A percentile compares a stretch with the other conserved stretches of the same genome.
phyloP scores from a whole-genome alignment of 1,140 invertebrate genomes.

The Homalodisca vitripennis region DNA sequence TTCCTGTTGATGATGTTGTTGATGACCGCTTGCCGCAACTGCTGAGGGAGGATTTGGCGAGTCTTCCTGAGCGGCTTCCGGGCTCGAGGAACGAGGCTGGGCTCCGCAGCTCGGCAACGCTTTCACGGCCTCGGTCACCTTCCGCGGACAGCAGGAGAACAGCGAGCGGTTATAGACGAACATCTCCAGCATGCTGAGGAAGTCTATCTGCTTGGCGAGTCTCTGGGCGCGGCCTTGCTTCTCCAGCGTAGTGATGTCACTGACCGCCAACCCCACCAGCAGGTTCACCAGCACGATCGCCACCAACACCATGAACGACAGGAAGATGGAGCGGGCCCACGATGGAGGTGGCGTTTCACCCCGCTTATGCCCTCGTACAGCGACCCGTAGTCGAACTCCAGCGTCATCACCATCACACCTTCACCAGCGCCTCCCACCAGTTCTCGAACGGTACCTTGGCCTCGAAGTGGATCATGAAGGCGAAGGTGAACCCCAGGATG shows the following conservation, averaged over 20 bases:
- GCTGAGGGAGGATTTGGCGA: slow-evolving; percentile 3
- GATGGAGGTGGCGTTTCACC: slow-evolving; percentile 33
- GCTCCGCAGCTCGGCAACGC: slow-evolving; percentile 17
- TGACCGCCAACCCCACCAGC: slow-evolving; percentile 51
- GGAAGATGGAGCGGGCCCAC: slow-evolving; percentile 43
- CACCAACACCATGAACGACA: slow-evolving; percentile 47
- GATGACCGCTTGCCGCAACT: slow-evolving; percentile 32
- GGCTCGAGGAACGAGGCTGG: slow-evolving; percentile 5
- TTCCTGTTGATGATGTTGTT: slow-evolving; percentile 2
- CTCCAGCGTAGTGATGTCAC: slow-evolving; percentile 45
- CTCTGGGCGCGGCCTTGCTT: slow-evolving; percentile 37
- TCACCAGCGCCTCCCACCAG: slow-evolving; percentile 51
- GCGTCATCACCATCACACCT: slow-evolving; percentile 59
- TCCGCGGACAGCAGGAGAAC: slow-evolving; percentile 26
- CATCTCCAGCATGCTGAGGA: slow-evolving; percentile 38
- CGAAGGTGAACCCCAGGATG: slow-evolving; percentile 56
- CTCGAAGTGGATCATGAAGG: slow-evolving; percentile 54
- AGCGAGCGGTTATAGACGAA: slow-evolving; percentile 34
- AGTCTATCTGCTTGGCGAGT: slow-evolving; percentile 40
- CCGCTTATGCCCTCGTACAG: slow-evolving; percentile 44
- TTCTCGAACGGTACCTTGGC: slow-evolving; percentile 48
- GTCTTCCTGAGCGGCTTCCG: slow-evolving; percentile 11
- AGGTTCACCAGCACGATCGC: slow-evolving; percentile 52
- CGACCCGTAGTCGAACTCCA: slow-evolving; percentile 56
- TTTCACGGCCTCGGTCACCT: slow-evolving; percentile 8